Conservation (phyloP, 2,888 invertebrate genomes). For the Zaprionus bogoriensis region DNA sequence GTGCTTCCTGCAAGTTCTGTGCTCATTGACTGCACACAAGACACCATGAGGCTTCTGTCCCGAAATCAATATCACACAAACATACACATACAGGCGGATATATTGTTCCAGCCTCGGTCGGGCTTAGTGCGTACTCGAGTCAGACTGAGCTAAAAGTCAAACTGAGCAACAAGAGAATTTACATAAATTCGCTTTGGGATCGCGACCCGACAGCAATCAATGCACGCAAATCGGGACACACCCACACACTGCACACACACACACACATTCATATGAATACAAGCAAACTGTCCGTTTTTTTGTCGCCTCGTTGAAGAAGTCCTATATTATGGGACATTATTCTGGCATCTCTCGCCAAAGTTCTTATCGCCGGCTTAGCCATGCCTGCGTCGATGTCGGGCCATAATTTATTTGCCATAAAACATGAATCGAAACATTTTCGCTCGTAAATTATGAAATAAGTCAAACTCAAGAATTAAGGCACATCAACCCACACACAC, state of each 20-base stretch:
- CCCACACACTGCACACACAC: neutral
- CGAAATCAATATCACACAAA: conserved; percentile 31
- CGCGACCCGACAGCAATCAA: conserved; percentile 59
- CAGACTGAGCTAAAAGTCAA: conserved; percentile 71
- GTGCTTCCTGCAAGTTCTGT: conserved; percentile 33
- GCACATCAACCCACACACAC: conserved; percentile 20
- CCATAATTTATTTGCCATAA: conserved; percentile 75
- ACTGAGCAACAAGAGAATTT: conserved; percentile 52
- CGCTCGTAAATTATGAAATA: conserved; percentile 72
- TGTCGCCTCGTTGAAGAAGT: neutral
- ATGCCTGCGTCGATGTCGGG: conserved; percentile 12
- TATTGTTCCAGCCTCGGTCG: conserved; percentile 41
- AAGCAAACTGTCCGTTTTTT: conserved; percentile 27
- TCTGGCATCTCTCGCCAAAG: conserved; percentile 56
- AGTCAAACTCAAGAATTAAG: conserved; percentile 39
- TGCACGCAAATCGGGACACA: conserved; percentile 28
- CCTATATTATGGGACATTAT: conserved; percentile 55
- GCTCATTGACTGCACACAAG: conserved; percentile 53
- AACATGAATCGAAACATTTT: conserved; percentile 74
- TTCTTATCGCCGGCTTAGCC: conserved; percentile 67
- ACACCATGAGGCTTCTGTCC: conserved; percentile 15
- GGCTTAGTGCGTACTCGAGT: conserved; percentile 7
- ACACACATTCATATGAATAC: conserved; percentile 58
- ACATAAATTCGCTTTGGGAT: conserved; percentile 64
- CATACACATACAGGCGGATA: conserved; percentile 6